Evolutionary conservation across 2,113 vertebrate genomes (phyloP).

Genomic region (Isurus oxyrinchus): DNA sequence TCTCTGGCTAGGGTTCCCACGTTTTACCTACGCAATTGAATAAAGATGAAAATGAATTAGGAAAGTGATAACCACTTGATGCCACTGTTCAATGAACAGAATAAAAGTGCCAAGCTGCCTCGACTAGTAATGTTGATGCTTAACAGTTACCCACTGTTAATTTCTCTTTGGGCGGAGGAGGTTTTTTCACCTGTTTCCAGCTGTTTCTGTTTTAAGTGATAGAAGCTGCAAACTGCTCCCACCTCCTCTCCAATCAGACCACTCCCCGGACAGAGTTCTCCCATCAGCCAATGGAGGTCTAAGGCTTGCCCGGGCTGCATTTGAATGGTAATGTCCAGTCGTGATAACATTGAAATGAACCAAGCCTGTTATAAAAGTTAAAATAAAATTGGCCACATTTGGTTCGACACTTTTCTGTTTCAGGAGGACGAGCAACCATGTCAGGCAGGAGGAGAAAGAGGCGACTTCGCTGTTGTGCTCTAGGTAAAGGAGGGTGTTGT

Average conservation of each 20-base stretch:
- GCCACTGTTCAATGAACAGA: neutral
- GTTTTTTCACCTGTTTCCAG: neutral
- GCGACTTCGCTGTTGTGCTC: neutral
- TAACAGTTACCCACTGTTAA: neutral
- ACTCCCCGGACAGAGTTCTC: neutral
- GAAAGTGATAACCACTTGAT: neutral
- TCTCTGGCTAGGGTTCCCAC: neutral
- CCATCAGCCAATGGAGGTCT: neutral
- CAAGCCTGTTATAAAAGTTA: slow-evolving; percentile 47
- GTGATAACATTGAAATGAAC: neutral
- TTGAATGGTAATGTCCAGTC: neutral
- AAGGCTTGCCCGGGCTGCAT: neutral
- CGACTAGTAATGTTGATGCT: neutral
- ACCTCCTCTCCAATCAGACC: neutral
- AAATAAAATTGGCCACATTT: slow-evolving; percentile 43
- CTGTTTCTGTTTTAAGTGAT: neutral
- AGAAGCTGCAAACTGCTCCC: neutral
- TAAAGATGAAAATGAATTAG: neutral
- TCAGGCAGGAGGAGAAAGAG: slow-evolving; percentile 12
- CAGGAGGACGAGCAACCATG: neutral
- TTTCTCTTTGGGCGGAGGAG: neutral
- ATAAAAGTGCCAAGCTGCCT: too few relatives aligned
- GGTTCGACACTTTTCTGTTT: slow-evolving; percentile 46
- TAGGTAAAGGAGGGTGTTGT: neutral
- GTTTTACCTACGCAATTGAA: neutral